Conservation (phyloP, 2,888 invertebrate species). For the Bursaphelenchus okinawaensis region DNA sequence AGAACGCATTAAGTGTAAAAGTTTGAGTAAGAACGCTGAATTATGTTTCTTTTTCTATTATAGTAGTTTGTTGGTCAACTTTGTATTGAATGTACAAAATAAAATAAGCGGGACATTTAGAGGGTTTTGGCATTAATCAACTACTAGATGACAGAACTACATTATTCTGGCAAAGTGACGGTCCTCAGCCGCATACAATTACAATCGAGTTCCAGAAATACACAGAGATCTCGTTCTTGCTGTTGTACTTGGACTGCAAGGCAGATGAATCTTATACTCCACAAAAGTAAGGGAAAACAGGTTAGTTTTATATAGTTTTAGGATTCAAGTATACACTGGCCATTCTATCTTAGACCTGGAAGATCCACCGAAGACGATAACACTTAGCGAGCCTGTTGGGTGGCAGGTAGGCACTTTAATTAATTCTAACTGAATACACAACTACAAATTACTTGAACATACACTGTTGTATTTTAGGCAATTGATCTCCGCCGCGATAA, state of each 20-base stretch:
- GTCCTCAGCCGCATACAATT: slow-evolving; percentile 91
- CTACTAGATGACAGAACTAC: slow-evolving; percentile 88
- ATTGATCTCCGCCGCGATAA: slow-evolving; percentile 40
- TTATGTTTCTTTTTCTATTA: not conserved
- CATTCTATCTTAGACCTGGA: slow-evolving; percentile 41
- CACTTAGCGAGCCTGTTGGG: slow-evolving; percentile 76
- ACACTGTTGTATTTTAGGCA: slow-evolving; percentile 19
- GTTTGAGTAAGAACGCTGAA: slow-evolving; percentile 4
- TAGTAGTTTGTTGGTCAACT: not conserved
- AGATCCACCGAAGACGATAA: slow-evolving; percentile 27
- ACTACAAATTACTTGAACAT: not conserved
- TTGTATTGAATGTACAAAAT: slow-evolving; percentile 1
- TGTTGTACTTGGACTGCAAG: slow-evolving; percentile 94
- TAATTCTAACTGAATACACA: not conserved
- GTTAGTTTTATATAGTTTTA: slow-evolving; percentile 8
- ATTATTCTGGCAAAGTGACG: slow-evolving; percentile 99
- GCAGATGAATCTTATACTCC: slow-evolving; percentile 98
- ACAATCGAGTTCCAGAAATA: slow-evolving; percentile 67
- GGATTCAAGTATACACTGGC: slow-evolving; percentile 38
- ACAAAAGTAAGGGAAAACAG: slow-evolving; percentile 64
- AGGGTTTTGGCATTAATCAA: slow-evolving; percentile 95
- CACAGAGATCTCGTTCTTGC: slow-evolving; percentile 87
- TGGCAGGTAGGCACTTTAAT: slow-evolving; percentile 70
- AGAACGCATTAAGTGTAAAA: not conserved
- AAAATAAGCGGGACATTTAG: too few species aligned